Conservation (phyloP, 2,113 vertebrate species). For the Galbula dea region DNA sequence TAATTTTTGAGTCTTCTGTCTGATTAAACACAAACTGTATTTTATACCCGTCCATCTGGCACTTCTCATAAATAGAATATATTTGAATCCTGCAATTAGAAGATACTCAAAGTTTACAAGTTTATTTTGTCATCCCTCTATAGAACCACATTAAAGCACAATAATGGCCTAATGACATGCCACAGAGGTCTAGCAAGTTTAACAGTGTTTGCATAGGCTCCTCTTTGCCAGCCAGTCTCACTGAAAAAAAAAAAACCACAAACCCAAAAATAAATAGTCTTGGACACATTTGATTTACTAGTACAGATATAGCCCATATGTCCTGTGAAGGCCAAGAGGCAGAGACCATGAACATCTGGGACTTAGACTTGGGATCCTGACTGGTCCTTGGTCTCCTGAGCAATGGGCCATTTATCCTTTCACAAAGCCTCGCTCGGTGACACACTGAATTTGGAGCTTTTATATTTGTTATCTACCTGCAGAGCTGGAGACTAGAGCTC, state of each 20-base stretch:
- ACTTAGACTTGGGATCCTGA: background rate
- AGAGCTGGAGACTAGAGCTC: background rate
- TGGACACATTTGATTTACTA: background rate
- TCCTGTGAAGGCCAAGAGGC: background rate
- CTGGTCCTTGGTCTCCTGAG: background rate
- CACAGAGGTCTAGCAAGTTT: background rate
- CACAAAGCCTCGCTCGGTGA: background rate
- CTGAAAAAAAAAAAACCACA: background rate
- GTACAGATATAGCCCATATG: background rate
- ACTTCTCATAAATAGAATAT: background rate
- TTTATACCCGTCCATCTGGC: background rate
- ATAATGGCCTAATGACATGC: no score
- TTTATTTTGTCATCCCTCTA: background rate
- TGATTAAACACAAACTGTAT: background rate
- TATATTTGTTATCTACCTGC: constrained; percentile 7
- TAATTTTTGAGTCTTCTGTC: background rate
- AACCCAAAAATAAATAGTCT: background rate
- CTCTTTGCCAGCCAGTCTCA: background rate
- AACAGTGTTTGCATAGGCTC: background rate
- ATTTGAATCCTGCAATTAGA: background rate
- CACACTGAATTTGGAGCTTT: background rate
- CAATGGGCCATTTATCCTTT: background rate
- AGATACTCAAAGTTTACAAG: background rate
- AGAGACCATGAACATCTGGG: background rate
- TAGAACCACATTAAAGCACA: background rate